Evolutionary conservation across 2,888 invertebrate genomes (phyloP), one percentile per base, ranked within the genome.

Genomic region (Machimus rusticus): DNA sequence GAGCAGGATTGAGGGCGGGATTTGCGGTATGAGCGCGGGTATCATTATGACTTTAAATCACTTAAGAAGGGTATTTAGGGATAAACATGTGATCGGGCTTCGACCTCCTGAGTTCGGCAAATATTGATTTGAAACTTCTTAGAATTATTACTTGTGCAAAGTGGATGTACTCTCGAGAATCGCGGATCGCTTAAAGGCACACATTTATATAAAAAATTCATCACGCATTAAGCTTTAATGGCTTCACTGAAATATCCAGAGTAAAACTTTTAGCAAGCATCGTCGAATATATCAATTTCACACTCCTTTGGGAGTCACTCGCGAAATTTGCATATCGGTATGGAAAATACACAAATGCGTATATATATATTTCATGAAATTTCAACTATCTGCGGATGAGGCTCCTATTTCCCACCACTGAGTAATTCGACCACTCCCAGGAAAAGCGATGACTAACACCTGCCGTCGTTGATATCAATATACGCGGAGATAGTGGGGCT

Each of bases 381-480:
- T 19, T 43, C 78, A 78, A 78, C 43, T 66, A 66, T 66, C 28
- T 9, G 9, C 66, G 12, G 66, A 66, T 66, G 23, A 66, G 12
- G 8, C 66, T 23, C 66, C 19, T 66, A 28, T 16, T 46, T 55
- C 51, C 51, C 28, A 66, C 16, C 28, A 51, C 28, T 79, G 82
- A 82, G 82, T 82, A 82, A 82, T 55, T 55, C 82, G 82, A 66
- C 82, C 82, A 82, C 82, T 82, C 82, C 82, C 43, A 82, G 34
- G 0, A 55, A 82, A 82, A 82, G 31, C 81, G 51, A 82, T 82
- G 82, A 82, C 82, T 82, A 82, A 82, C 66, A 66, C 57, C 82
- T 66, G 66, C 57, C 66, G 12, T 14, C 2, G 66, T 66, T 8
- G 66, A 66, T 66, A 66, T 12, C 66, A 66, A 66, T 66, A n/a